Percentiles rank a stretch among this genome's conserved stretches.
These are phyloP conservation scores for Aporophyla lueneburgensis DNA, from an alignment of 2,888 invertebrate genomes.

Conservation along the genomic window DNA sequence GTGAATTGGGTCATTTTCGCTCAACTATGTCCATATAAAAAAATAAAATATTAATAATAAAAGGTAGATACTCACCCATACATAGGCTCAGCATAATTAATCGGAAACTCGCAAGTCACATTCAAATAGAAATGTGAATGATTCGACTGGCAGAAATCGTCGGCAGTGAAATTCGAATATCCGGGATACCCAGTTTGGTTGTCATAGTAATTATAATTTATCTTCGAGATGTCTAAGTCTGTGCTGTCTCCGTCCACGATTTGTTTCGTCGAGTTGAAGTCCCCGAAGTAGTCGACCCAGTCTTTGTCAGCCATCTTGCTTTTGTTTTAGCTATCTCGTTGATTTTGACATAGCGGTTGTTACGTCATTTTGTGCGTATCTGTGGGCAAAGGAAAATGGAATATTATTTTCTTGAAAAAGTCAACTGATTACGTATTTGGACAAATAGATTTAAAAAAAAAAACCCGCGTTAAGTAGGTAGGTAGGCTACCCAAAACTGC, in stretches of 20 bases:
- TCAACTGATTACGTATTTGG: not conserved
- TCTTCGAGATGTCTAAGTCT: slow-evolving; percentile 62
- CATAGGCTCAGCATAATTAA: slow-evolving; percentile 93
- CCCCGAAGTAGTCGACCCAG: slow-evolving; percentile 80
- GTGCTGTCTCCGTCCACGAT: slow-evolving; percentile 58
- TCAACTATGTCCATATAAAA: too few species aligned
- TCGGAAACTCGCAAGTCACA: slow-evolving; percentile 92
- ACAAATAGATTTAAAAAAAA: too few species aligned
- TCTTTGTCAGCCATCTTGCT: slow-evolving; percentile 83
- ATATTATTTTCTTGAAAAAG: slow-evolving; percentile 6
- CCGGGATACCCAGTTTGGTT: slow-evolving; percentile 74
- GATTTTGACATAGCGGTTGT: slow-evolving; percentile 52
- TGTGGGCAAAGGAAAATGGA: slow-evolving; percentile 54
- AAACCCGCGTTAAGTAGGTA: too few species aligned
- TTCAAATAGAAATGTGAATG: slow-evolving; percentile 90
- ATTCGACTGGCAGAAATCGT: slow-evolving; percentile 85
- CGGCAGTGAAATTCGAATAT: slow-evolving; percentile 83
- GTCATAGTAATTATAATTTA: slow-evolving; percentile 74
- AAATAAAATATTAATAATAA: not conserved
- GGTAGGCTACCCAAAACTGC: too few species aligned
- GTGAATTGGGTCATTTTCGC: too few species aligned
- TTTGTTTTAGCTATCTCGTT: slow-evolving; percentile 41
- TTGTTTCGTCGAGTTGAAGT: slow-evolving; percentile 70
- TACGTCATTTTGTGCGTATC: slow-evolving; percentile 42
- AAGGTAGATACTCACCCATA: slow-evolving; percentile 89